Conservation (phyloP, 2,113 vertebrate species). For the Campylorhamphus procurvoides region DNA sequence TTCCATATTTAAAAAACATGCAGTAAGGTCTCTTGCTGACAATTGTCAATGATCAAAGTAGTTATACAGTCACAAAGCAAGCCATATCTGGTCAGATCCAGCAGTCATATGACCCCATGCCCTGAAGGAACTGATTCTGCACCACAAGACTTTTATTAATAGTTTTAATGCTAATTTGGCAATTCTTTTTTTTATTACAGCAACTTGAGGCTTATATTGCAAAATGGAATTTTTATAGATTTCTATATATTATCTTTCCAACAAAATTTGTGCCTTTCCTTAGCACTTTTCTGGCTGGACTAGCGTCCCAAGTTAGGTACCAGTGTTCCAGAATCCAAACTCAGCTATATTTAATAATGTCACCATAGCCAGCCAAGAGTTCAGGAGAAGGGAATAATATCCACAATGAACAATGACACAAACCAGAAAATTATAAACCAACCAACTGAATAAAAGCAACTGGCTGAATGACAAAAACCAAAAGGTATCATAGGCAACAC, state of each 20-base stretch:
- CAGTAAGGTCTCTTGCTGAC: background rate
- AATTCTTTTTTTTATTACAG: background rate
- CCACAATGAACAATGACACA: accelerated
- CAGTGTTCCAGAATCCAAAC: background rate
- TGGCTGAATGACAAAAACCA: background rate
- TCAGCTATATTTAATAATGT: accelerated
- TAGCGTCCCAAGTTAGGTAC: background rate
- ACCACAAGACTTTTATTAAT: background rate
- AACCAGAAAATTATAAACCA: background rate
- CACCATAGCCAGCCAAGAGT: background rate
- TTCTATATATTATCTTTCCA: background rate
- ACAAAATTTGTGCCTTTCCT: background rate
- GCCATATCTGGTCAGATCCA: background rate
- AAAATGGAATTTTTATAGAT: background rate
- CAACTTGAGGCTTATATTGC: background rate
- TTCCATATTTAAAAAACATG: background rate
- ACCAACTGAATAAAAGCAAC: background rate
- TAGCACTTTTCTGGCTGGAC: background rate
- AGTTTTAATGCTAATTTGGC: background rate
- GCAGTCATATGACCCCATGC: accelerated
- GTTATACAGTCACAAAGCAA: background rate
- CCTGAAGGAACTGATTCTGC: background rate
- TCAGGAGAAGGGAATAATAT: background rate
- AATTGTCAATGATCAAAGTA: background rate
- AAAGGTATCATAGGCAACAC: background rate